Evolutionary conservation across 2,113 vertebrate genomes (phyloP).

Genomic region (Damaliscus lunatus): DNA sequence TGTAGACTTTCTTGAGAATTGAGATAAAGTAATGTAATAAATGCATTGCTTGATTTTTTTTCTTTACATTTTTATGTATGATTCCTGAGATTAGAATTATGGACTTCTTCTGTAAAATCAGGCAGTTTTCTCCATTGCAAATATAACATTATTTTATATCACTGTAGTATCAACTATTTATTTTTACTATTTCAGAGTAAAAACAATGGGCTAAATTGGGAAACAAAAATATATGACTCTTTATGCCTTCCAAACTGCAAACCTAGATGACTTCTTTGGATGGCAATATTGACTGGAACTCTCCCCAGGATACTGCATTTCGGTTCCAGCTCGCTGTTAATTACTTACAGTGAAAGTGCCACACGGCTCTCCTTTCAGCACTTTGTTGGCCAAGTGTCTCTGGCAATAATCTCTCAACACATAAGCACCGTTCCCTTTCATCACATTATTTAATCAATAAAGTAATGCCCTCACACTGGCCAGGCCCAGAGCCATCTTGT

Average conservation of each 20-base stretch:
- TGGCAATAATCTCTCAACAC: constrained; percentile 83
- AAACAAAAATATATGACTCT: neutral
- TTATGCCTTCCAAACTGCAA: neutral
- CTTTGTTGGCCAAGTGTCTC: constrained; percentile 79
- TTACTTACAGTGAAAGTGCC: constrained; percentile 77
- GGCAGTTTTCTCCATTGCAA: constrained; percentile 33
- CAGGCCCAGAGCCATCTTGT: constrained; percentile 71
- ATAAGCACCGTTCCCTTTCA: constrained; percentile 81
- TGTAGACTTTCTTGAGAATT: neutral
- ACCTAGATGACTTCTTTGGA: neutral
- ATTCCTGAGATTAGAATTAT: constrained; percentile 8
- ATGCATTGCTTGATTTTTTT: neutral
- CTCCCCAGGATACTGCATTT: constrained; percentile 68
- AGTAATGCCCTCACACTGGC: constrained; percentile 77
- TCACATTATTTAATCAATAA: constrained; percentile 85
- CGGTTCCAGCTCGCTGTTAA: constrained; percentile 72
- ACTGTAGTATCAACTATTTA: neutral
- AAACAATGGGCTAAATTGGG: neutral
- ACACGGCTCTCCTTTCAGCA: constrained; percentile 78
- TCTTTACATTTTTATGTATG: neutral
- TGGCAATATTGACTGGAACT: neutral
- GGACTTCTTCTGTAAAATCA: constrained; percentile 17
- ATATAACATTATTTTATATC: neutral
- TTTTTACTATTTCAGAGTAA: constrained; percentile 19
- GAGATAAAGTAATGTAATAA: neutral